Evolutionary conservation across 2,113 vertebrate species (phyloP).

Genomic region (Chinchilla lanigera): DNA sequence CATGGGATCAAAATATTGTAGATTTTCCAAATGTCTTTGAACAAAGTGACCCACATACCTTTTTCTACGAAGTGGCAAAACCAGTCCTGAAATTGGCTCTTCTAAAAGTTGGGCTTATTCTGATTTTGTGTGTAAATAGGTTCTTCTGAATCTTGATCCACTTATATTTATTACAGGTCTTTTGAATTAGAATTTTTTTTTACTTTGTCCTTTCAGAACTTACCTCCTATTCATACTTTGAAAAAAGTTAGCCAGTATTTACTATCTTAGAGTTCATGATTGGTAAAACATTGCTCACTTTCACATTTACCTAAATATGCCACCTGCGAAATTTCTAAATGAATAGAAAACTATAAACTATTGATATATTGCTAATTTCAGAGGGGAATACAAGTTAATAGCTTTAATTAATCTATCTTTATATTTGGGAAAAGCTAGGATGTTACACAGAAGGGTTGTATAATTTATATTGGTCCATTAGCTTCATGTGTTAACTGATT

Average conservation of each 20-base stretch:
- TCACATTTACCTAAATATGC: not conserved
- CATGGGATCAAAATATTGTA: not conserved
- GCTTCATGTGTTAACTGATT: not conserved
- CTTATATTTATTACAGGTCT: not conserved
- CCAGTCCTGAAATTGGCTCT: not conserved
- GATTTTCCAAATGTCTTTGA: not conserved
- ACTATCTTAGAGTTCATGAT: not conserved
- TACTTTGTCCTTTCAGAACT: not conserved
- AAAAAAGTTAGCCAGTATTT: not conserved
- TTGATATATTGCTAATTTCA: not conserved
- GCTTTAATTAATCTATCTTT: not conserved
- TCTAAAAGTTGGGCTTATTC: not conserved
- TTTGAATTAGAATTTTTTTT: not conserved
- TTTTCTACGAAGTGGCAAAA: not conserved
- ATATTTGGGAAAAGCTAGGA: not conserved
- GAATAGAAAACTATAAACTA: not conserved
- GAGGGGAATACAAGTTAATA: not conserved
- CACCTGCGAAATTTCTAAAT: not conserved
- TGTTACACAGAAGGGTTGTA: not conserved
- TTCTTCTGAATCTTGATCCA: not conserved
- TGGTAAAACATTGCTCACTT: not conserved
- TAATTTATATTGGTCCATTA: fast-evolving
- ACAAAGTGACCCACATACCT: not conserved
- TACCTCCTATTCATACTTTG: not conserved
- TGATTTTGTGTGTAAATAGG: not conserved